A percentile compares a stretch with the other conserved stretches of the same genome.
Conservation (phyloP, 2,797 vertebrate species). For the Chaetodon trifasciatus region DNA sequence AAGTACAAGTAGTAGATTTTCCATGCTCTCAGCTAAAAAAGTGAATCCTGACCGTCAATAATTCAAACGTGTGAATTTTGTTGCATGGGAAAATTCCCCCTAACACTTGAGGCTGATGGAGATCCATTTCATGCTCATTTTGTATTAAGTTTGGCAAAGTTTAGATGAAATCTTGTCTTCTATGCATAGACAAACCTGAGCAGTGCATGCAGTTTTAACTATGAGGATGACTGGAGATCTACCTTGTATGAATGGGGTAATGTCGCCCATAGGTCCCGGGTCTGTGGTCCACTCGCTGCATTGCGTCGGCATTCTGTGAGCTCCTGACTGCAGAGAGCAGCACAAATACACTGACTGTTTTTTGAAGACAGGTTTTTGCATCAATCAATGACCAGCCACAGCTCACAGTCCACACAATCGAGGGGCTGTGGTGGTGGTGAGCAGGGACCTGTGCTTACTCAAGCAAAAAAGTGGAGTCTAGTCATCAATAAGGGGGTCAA, state of each 20-base stretch:
- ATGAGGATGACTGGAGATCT: slow-evolving; percentile 31
- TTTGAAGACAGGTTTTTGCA: slow-evolving; percentile 62
- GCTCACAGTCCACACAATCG: slow-evolving; percentile 33
- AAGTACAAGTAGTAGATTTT: neutral
- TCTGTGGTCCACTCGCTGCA: slow-evolving; percentile 71
- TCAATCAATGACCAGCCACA: slow-evolving; percentile 68
- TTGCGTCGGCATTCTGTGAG: slow-evolving; percentile 67
- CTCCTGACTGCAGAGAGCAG: slow-evolving; percentile 61
- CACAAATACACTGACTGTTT: slow-evolving; percentile 39
- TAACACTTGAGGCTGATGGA: neutral
- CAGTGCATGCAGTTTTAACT: slow-evolving; percentile 28
- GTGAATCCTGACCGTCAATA: neutral
- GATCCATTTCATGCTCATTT: slow-evolving; percentile 1
- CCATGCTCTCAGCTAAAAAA: neutral
- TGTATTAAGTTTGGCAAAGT: slow-evolving; percentile 21
- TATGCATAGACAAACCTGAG: slow-evolving; percentile 12
- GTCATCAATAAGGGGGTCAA: slow-evolving; percentile 76
- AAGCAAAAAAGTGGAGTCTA: slow-evolving; percentile 63
- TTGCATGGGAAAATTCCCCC: neutral
- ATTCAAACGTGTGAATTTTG: neutral
- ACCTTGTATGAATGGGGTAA: slow-evolving; percentile 57
- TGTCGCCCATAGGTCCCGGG: slow-evolving; percentile 40
- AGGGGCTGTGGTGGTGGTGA: neutral
- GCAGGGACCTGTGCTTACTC: slow-evolving; percentile 73
- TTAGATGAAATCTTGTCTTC: neutral